These are phyloP conservation scores for Cygnus buccinator DNA, from an alignment of 2,113 vertebrate genomes.

Conservation along the genomic window DNA sequence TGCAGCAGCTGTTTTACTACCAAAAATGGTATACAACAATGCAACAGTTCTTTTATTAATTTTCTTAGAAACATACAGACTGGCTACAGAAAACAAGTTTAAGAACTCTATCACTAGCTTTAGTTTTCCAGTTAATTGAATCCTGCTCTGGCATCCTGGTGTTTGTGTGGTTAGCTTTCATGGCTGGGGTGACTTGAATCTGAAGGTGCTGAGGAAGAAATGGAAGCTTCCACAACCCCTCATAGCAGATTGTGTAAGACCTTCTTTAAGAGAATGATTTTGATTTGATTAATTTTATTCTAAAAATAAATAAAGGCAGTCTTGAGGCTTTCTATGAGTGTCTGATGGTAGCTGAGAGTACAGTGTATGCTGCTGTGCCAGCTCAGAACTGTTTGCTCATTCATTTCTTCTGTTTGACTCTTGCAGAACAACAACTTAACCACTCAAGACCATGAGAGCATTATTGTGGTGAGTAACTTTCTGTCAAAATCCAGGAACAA, in stretches of 20 bases:
- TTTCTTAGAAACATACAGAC: neutral
- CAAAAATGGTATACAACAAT: neutral
- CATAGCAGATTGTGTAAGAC: neutral
- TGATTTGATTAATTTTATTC: neutral
- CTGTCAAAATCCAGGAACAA: neutral
- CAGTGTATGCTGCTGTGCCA: neutral
- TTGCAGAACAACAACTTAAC: slow-evolving; percentile 94
- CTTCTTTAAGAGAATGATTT: neutral
- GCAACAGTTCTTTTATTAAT: neutral
- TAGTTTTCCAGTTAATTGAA: neutral
- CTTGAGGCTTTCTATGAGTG: neutral
- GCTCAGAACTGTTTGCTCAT: neutral
- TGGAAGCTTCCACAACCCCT: neutral
- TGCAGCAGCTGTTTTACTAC: neutral
- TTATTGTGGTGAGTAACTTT: slow-evolving; percentile 92
- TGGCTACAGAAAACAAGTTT: neutral
- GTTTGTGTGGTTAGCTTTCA: neutral
- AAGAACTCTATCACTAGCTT: neutral
- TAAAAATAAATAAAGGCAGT: neutral
- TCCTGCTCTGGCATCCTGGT: neutral
- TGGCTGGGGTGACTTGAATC: neutral
- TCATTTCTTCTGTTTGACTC: neutral
- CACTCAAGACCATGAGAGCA: slow-evolving; percentile 97
- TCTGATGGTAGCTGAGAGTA: neutral
- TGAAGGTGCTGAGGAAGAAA: neutral